phyloP scores from a whole-genome alignment of 2,113 vertebrate genomes.

The Stigmatopora nigra region DNA sequence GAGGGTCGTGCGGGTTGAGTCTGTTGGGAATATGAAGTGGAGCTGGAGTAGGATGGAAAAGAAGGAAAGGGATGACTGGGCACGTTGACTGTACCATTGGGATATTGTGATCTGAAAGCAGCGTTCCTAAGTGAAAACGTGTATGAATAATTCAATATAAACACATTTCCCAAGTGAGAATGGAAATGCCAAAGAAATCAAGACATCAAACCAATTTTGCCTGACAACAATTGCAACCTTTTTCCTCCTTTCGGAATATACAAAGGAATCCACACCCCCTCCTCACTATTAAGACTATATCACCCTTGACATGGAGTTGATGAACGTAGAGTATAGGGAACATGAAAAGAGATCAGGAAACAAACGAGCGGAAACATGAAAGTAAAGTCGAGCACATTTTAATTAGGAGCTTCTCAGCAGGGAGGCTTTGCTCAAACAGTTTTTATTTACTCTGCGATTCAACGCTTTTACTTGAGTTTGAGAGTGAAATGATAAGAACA shows the following conservation, averaged over 20 bases:
- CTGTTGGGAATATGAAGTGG: conserved; percentile 42
- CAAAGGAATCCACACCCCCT: conserved; percentile 5
- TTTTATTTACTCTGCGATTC: conserved; percentile 44
- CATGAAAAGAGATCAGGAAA: conserved; percentile 37
- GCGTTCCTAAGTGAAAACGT: conserved; percentile 24
- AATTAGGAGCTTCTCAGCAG: conserved; percentile 46
- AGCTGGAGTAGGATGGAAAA: conserved; percentile 40
- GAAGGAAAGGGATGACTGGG: conserved; percentile 34
- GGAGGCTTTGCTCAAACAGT: conserved; percentile 31
- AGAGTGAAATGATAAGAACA: background rate
- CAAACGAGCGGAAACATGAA: conserved; percentile 28
- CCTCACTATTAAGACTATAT: conserved; percentile 9
- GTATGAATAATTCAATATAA: conserved; percentile 50
- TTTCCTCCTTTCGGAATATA: conserved; percentile 14
- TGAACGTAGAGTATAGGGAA: conserved; percentile 30
- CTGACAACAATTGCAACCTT: conserved; percentile 31
- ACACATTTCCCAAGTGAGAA: conserved; percentile 36
- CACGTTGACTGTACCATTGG: conserved; percentile 17
- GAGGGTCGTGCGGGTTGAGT: conserved; percentile 54
- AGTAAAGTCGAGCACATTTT: conserved; percentile 30
- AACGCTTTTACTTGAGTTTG: background rate
- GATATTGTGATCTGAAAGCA: conserved; percentile 42
- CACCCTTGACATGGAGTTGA: conserved; percentile 39
- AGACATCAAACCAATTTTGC: conserved; percentile 43
- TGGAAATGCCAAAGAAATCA: conserved; percentile 43